phyloP scores from a whole-genome alignment of 1,140 invertebrate genomes.

The Holotrichia oblita region DNA sequence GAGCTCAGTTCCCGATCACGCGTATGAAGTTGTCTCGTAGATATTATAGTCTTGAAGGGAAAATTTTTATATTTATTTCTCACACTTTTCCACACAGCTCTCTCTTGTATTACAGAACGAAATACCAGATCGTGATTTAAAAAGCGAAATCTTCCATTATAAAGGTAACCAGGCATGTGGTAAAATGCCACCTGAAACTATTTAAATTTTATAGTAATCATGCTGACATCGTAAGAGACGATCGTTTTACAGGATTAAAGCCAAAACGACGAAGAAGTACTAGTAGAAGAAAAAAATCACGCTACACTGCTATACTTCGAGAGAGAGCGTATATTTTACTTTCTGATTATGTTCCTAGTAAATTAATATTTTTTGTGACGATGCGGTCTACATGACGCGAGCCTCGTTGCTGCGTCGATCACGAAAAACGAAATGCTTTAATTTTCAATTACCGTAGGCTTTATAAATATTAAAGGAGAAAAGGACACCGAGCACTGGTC shows the following conservation, averaged over 20 bases:
- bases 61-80: too few species aligned
- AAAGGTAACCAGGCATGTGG: not conserved
- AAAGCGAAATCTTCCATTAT: not conserved
- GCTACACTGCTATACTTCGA: slow-evolving; percentile 3
- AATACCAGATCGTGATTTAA: not conserved
- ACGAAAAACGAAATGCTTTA: slow-evolving; percentile 36
- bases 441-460: slow-evolving; percentile 33
- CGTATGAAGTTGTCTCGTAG: too few species aligned
- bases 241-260: slow-evolving; percentile 30
- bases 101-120: too few species aligned
- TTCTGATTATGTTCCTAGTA: slow-evolving; percentile 22
- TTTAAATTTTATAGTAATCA: slow-evolving; percentile 33
- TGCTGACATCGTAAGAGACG: not conserved
- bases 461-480: slow-evolving; percentile 35
- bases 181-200: slow-evolving; percentile 11
- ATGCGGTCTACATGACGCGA: slow-evolving; percentile 31
- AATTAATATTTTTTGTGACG: slow-evolving; percentile 33
- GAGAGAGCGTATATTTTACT: slow-evolving; percentile 22
- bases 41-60: too few species aligned
- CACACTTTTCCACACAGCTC: too few species aligned
- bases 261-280: not conserved
- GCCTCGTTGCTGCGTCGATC: slow-evolving; percentile 1
- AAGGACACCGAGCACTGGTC: not conserved
- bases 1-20: too few species aligned
- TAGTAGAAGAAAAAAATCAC: slow-evolving; percentile 11